Evolutionary conservation across 2,797 vertebrate genomes (phyloP).

Genomic region (Girardinus metallicus): DNA sequence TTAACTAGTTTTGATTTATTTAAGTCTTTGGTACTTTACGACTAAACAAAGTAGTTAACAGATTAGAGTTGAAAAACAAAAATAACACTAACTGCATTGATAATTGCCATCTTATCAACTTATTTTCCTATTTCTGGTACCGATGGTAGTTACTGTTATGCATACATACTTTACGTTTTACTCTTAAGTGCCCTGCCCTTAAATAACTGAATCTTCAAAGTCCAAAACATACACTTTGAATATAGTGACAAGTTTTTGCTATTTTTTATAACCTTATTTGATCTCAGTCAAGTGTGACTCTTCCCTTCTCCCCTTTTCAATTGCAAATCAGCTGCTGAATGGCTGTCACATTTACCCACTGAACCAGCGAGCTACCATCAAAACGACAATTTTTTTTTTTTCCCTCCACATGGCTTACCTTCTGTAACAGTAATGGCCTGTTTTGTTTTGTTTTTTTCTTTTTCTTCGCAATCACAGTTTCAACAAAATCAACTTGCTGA

Average conservation of each 20-base stretch:
- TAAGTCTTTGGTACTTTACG: neutral
- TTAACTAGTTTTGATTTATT: neutral
- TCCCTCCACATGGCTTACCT: constrained; percentile 35
- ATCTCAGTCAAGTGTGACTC: constrained; percentile 42
- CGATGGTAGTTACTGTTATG: neutral
- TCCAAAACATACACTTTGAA: constrained; percentile 16
- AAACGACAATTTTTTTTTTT: constrained; percentile 35
- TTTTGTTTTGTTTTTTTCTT: constrained; percentile 14
- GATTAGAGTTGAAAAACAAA: too few relatives aligned
- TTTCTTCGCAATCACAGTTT: constrained; percentile 16
- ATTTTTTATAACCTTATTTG: constrained; percentile 43
- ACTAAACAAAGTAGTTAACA: neutral
- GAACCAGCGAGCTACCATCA: constrained; percentile 47
- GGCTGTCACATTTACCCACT: constrained; percentile 48
- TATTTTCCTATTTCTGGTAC: neutral
- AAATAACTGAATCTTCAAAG: constrained; percentile 12
- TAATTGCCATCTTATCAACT: neutral
- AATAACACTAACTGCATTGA: neutral
- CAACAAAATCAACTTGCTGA: constrained; percentile 17
- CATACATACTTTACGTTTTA: neutral
- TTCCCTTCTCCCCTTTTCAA: constrained; percentile 26
- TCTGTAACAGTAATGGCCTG: constrained; percentile 38
- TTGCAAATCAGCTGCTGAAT: constrained; percentile 46
- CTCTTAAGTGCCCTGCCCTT: constrained; percentile 4
- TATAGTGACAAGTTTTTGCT: constrained; percentile 19